These are phyloP conservation scores for Macrosoma leucophasiata DNA, from an alignment of 2,888 invertebrate species.

Conservation along the genomic window DNA sequence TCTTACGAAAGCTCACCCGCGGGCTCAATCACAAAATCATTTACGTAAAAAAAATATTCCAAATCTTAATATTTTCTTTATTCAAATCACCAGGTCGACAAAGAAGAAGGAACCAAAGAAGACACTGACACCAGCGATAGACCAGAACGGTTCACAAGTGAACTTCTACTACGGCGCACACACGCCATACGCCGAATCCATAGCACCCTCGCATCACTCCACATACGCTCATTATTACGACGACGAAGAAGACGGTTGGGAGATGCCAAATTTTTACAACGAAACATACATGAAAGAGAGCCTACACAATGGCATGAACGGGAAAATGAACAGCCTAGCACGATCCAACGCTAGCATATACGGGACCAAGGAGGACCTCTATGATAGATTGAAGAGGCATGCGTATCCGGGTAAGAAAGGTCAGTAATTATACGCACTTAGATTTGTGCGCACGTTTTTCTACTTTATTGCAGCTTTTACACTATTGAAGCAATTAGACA, in stretches of 20 bases:
- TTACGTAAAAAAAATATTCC: no score
- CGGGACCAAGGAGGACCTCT: conserved; percentile 96
- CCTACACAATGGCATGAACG: conserved; percentile 88
- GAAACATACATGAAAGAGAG: conserved; percentile 97
- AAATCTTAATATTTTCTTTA: no score
- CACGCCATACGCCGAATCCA: conserved; percentile 95
- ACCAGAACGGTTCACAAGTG: conserved; percentile 94
- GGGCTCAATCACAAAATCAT: no score
- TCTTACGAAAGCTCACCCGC: no score
- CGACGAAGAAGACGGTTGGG: conserved; percentile 97
- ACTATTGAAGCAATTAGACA: no score
- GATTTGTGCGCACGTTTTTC: conserved; percentile 49
- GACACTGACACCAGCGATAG: conserved; percentile 89
- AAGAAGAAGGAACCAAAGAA: conserved; percentile 94
- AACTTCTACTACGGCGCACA: conserved; percentile 98
- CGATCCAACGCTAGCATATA: conserved; percentile 95
- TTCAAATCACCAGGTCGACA: conserved; percentile 82
- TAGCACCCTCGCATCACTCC: conserved; percentile 95
- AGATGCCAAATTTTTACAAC: conserved; percentile 98
- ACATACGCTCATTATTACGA: conserved; percentile 97
- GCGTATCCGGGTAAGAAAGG: conserved; percentile 97
- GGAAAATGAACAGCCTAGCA: conserved; percentile 94
- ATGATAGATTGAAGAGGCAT: conserved; percentile 95
- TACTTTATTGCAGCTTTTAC: conserved; percentile 39
- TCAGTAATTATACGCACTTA: conserved; percentile 73